Base-by-base conservation (phyloP, 92 coral and sea anemone genomes). In the Heteractis magnifica region DNA sequence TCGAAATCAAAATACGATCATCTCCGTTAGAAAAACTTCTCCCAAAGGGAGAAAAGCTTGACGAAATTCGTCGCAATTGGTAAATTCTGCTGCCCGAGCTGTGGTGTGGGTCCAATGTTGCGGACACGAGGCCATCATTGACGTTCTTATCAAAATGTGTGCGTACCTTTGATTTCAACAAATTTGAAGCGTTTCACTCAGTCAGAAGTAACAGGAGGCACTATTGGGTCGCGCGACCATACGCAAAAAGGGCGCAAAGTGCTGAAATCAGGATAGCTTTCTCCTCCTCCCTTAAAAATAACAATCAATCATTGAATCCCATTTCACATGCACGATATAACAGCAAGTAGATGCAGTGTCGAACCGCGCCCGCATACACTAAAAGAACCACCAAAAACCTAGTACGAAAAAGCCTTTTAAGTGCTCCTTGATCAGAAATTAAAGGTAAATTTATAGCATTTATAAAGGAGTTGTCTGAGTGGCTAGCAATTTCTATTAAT, bases 171-270 rank as follows among this genome's bases (percentile, higher is more conserved):
- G 86, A 82, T 82, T 82, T 82, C 79, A 72, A 59, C 86, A 71
- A 79, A 82, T 82, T 82, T 82, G 79, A 55, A 48, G 44, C 56
- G 72, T 49, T 75, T 82, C 86, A 82, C 72, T 82, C 86, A 82
- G 60, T 72, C 72, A 56, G 41, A 18, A 76, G 79, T 82, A 82
- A 82, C 74, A 34, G 52, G 79, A 82, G 56, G 79, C 56, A 77
- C 72, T 72, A 82, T 73, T 82, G 49, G 86, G 74, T 75, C 72
- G 18, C 73, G 19, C 15, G 51, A 58, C 52, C 72, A 55, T 79
- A 79, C 76, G n/a, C 65, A 52, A 10, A 34, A 41, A 70, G 72
- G 77, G 77, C 84, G 84, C 14, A 68, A 81, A 70, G 84, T 81
- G 84, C 84, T 81, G 84, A 81, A 68, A 81, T 70, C 73, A 81